A percentile compares a stretch with the other conserved stretches of the same genome.
These are phyloP conservation scores for Lasioglossum baleicum DNA, from an alignment of 1,140 invertebrate genomes.

Conservation along the genomic window DNA sequence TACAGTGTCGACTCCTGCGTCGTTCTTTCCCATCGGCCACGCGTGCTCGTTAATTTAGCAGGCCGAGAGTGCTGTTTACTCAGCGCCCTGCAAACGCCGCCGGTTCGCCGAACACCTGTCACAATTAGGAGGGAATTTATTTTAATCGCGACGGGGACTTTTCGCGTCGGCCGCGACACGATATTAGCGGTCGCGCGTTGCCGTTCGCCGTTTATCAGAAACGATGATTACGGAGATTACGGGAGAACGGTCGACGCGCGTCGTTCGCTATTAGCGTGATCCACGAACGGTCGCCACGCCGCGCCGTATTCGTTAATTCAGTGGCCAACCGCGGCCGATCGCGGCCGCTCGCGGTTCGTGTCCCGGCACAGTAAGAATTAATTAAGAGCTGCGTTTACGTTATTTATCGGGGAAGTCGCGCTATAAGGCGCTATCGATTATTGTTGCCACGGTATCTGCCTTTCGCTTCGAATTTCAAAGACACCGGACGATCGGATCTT, in stretches of 20 bases:
- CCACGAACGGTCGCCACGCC: neutral
- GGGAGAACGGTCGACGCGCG: neutral
- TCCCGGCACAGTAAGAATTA: constrained; percentile 13
- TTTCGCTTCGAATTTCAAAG: neutral
- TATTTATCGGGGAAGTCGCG: constrained; percentile 22
- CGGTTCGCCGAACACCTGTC: constrained; percentile 25
- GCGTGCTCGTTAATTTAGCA: constrained; percentile 18
- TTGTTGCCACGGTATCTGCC: constrained; percentile 3
- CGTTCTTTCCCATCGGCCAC: neutral
- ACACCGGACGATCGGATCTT: no score
- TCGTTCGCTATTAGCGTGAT: constrained; percentile 32
- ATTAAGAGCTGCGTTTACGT: constrained; percentile 6
- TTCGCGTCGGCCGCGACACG: neutral
- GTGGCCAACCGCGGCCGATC: neutral
- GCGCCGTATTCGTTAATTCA: constrained; percentile 3
- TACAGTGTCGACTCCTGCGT: no score
- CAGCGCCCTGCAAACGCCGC: no score
- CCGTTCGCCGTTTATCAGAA: constrained; percentile 2
- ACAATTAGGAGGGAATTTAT: constrained; percentile 32
- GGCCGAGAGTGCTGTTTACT: neutral
- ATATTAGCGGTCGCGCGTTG: neutral
- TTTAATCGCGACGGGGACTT: constrained; percentile 16
- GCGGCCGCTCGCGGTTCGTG: neutral
- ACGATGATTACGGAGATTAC: constrained; percentile 30
- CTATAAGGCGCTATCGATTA: constrained; percentile 29